Conservation (phyloP, 2,797 vertebrate genomes). For the Pampus argenteus region DNA sequence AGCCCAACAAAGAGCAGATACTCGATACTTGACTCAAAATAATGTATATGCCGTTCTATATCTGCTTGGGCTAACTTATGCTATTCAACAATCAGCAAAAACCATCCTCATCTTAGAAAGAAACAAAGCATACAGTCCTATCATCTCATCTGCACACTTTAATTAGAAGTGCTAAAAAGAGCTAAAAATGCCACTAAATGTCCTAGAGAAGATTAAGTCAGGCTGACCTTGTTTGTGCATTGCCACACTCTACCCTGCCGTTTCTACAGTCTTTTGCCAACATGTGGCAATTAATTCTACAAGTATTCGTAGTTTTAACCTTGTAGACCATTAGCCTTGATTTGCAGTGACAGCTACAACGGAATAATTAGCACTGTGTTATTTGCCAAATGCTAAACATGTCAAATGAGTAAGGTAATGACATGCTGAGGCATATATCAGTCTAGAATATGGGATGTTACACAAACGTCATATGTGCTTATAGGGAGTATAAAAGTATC, state of each 20-base stretch:
- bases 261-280: conserved; percentile 27
- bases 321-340: conserved; percentile 18
- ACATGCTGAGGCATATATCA: conserved; percentile 10
- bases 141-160: background rate
- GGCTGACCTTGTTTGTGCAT: conserved; percentile 6
- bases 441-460: conserved; percentile 26
- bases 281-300: conserved; percentile 50
- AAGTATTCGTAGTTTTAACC: conserved; percentile 32
- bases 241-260: background rate
- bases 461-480: conserved; percentile 48
- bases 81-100: no score
- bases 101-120: no score
- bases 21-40: no score
- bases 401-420: conserved; percentile 16
- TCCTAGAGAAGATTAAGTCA: background rate
- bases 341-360: conserved; percentile 26
- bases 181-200: background rate
- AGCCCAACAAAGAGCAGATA: no score
- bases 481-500: conserved; percentile 38
- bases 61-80: no score
- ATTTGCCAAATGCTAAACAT: conserved; percentile 30
- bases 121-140: no score
- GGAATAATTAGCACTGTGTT: conserved; percentile 16
- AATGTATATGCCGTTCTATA: no score
- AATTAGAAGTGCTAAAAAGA: background rate